phyloP scores from a whole-genome alignment of 2,113 vertebrate species.

The Osmerus mordax region DNA sequence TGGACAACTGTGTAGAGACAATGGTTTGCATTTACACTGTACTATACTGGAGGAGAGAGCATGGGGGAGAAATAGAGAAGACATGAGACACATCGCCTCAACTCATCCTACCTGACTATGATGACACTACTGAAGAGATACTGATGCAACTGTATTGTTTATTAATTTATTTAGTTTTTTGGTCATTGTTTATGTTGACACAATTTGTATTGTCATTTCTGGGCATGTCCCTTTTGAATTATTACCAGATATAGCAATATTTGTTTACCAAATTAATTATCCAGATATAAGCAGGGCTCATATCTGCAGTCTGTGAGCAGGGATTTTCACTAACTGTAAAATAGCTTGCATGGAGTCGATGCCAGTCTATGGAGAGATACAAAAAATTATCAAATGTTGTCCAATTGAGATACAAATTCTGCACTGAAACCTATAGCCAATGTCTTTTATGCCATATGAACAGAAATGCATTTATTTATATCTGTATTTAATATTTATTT shows the following conservation, averaged over 20 bases:
- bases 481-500: conserved; percentile 84
- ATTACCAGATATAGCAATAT: conserved; percentile 24
- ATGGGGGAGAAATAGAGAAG: conserved; percentile 28
- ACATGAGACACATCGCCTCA: conserved; percentile 43
- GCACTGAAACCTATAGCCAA: conserved; percentile 49
- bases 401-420: conserved; percentile 29
- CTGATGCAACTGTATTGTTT: conserved; percentile 49
- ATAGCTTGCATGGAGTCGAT: neutral
- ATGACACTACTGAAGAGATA: conserved; percentile 30
- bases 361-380: neutral
- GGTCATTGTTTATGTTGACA: conserved; percentile 23
- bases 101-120: conserved; percentile 60
- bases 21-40: conserved; percentile 43
- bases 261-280: conserved; percentile 36
- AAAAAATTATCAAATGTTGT: neutral
- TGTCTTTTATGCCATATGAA: conserved; percentile 44
- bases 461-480: conserved; percentile 76
- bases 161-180: conserved; percentile 62
- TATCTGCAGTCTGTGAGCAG: neutral
- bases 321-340: conserved; percentile 18
- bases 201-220: conserved; percentile 38
- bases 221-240: conserved; percentile 26
- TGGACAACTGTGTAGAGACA: conserved; percentile 37
- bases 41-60: conserved; percentile 42
- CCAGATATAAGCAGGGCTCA: neutral